Conservation (phyloP, 2,797 vertebrate species). For the Carduelis carduelis region DNA sequence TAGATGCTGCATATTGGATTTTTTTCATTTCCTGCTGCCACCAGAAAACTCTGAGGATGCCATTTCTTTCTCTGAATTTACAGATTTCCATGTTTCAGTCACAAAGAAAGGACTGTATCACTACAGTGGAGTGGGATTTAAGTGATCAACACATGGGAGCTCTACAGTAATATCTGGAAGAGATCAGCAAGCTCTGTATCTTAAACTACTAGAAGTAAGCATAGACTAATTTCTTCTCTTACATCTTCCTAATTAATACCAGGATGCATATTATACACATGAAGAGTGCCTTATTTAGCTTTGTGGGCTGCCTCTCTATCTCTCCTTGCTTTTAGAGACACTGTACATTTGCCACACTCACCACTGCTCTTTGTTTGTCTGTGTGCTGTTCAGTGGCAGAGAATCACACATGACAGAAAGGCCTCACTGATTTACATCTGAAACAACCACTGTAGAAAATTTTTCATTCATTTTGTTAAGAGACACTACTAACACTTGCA, state of each 20-base stretch:
- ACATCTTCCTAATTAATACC: not conserved
- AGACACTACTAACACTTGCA: not conserved
- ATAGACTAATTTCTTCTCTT: not conserved
- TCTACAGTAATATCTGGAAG: not conserved
- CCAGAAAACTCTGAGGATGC: not conserved
- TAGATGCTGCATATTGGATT: not conserved
- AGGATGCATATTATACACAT: not conserved
- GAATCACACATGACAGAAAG: not conserved
- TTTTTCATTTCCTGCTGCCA: not conserved
- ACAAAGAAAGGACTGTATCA: not conserved
- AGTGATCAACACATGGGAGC: not conserved
- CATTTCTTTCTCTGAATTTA: not conserved
- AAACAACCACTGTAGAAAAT: not conserved
- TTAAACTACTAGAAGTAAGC: not conserved
- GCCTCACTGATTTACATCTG: not conserved
- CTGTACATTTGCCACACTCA: not conserved
- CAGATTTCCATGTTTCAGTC: not conserved
- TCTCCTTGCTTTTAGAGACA: not conserved
- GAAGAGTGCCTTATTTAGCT: not conserved
- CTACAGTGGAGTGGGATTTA: not conserved
- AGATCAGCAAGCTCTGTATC: not conserved
- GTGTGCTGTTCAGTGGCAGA: not conserved
- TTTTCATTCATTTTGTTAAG: not conserved
- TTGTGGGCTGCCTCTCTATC: not conserved
- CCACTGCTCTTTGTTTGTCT: not conserved